Evolutionary conservation across 2,888 invertebrate species (phyloP), one percentile per base, ranked within the genome.

Genomic region (Celastrina argiolus): DNA sequence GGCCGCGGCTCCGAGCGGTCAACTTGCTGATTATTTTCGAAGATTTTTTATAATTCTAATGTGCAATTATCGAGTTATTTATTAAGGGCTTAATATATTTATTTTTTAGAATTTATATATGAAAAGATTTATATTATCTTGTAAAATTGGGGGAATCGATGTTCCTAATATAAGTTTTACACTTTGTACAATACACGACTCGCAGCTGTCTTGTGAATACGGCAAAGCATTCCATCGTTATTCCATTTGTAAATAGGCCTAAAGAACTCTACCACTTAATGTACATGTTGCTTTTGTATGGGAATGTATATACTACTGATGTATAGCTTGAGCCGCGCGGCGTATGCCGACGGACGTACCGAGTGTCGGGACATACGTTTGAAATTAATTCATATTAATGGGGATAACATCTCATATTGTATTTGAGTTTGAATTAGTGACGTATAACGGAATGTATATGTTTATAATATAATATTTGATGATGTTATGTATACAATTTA

Each of bases 401-500:
- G 89, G 84, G 88, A 88, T 87, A 87, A 88, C 87, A 89, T 91
- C 90, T 91, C 90, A 84, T 89, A 90, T 90, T 91, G 88, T 91
- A 89, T 90, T 89, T 90, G 87, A 89, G 89, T 89, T 88, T 88
- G 82, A 83, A 85, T 87, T 87, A 88, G 88, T 87, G 80, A 88
- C 88, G 87, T 89, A 86, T 90, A 90, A 90, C 88, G 88, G 88
- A 89, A 90, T 88, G 88, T 89, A 89, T 90, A 91, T 91, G 90
- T 91, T 90, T 90, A 86, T 90, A 89, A 91, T 90, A 89, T 89
- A 90, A 89, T 89, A 89, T 89, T 90, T 89, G 89, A 90, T 88
- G 89, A 90, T 89, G 89, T 90, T 91, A 91, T 90, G 88, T 91
- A 91, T 91, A 91, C 90, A 91, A 89, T 91, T 90, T 91, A 91